phyloP scores from a whole-genome alignment of 2,113 vertebrate species.

The Boulengeromyrus knoepffleri region DNA sequence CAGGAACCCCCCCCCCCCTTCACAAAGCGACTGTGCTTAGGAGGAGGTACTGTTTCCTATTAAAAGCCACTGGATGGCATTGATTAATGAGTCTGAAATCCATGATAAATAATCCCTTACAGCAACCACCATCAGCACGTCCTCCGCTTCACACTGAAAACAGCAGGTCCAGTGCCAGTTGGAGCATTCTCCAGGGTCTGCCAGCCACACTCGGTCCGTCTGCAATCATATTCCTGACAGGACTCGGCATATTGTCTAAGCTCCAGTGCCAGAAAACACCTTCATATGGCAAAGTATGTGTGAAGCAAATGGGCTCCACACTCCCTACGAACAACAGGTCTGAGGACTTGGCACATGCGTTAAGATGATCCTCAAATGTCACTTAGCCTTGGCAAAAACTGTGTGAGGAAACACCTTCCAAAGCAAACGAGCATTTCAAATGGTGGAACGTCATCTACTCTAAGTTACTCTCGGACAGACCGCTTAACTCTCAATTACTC shows the following conservation, averaged over 20 bases:
- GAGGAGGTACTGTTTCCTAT: neutral
- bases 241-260: neutral
- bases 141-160: neutral
- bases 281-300: neutral
- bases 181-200: neutral
- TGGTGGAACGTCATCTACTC: neutral
- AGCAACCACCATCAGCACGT: neutral
- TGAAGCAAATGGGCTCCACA: neutral
- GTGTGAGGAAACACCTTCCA: neutral
- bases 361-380: neutral
- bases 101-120: slow-evolving; percentile 11
- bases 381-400: neutral
- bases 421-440: neutral
- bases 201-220: neutral
- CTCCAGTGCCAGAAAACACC: neutral
- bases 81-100: slow-evolving; percentile 15
- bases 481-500: neutral
- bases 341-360: neutral
- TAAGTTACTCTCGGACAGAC: neutral
- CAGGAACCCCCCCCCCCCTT: neutral
- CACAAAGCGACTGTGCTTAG: neutral
- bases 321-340: neutral
- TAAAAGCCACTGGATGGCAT: slow-evolving; percentile 5
- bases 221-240: neutral
- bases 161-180: neutral